Conservation (phyloP, 2,113 vertebrate species). For the Silurus meridionalis region DNA sequence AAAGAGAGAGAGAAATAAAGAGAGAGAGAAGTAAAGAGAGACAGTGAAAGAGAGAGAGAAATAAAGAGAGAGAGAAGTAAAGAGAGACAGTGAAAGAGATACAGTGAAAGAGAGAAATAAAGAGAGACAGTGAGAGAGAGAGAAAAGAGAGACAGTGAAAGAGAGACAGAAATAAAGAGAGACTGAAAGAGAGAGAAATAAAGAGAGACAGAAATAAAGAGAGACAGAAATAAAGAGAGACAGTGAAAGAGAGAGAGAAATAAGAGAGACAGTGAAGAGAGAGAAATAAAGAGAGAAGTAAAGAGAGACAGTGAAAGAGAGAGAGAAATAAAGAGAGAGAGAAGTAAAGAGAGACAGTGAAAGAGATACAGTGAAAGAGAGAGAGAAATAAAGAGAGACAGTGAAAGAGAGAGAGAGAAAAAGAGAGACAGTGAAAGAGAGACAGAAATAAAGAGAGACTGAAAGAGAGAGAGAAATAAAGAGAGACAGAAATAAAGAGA, state of each 20-base stretch:
- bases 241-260: background rate
- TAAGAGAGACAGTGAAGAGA: background rate
- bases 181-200: background rate
- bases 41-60: conserved; percentile 6
- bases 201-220: background rate
- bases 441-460: background rate
- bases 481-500: background rate
- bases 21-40: conserved; percentile 1
- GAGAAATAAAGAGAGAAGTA: background rate
- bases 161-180: background rate
- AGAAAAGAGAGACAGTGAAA: too few relatives aligned
- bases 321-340: conserved; percentile 3
- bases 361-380: background rate
- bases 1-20: too few relatives aligned
- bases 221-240: background rate
- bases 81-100: too few relatives aligned
- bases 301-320: background rate
- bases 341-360: background rate
- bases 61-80: too few relatives aligned
- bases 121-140: background rate
- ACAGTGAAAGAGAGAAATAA: background rate
- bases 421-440: background rate
- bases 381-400: background rate
- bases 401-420: background rate
- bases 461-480: background rate